A percentile compares a stretch with the other conserved stretches of the same genome.
These are phyloP conservation scores for Rhabditophanes sp. DNA, from an alignment of 2,888 invertebrate species.

Conservation along the genomic window DNA sequence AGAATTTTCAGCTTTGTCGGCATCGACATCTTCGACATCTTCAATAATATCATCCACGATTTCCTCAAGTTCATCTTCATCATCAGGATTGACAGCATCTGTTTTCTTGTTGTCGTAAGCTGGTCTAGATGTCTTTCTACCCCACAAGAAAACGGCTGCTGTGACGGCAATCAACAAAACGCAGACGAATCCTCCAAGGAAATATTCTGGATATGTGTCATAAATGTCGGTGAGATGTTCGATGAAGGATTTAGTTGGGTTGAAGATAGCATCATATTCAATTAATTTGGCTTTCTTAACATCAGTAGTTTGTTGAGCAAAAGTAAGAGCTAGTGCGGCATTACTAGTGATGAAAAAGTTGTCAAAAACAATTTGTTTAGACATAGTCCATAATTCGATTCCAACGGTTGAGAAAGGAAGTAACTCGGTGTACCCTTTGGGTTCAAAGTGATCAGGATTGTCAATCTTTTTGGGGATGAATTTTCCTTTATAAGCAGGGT, in stretches of 20 bases:
- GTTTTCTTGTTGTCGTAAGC: slow-evolving; percentile 55
- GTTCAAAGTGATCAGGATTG: slow-evolving; percentile 83
- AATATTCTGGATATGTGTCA: slow-evolving; percentile 66
- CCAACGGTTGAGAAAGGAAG: slow-evolving; percentile 58
- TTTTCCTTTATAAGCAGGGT: slow-evolving; percentile 50
- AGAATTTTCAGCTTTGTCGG: no score
- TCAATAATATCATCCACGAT: no score
- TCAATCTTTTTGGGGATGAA: slow-evolving; percentile 58
- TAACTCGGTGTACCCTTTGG: slow-evolving; percentile 55
- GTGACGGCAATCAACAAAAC: slow-evolving; percentile 64
- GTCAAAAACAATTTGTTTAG: slow-evolving; percentile 78
- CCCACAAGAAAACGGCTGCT: slow-evolving; percentile 65
- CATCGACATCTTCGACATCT: no score
- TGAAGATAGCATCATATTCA: slow-evolving; percentile 6
- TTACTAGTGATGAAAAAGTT: slow-evolving; percentile 60
- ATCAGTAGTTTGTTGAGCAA: slow-evolving; percentile 67
- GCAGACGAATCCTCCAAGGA: slow-evolving; percentile 71
- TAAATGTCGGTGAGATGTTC: slow-evolving; percentile 23
- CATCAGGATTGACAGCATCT: slow-evolving; percentile 57
- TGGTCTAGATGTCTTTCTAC: slow-evolving; percentile 20
- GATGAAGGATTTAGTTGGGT: slow-evolving; percentile 15
- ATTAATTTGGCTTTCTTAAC: slow-evolving; percentile 54
- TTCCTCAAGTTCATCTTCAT: slow-evolving; percentile 40
- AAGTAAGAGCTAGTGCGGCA: slow-evolving; percentile 58
- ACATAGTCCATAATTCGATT: slow-evolving; percentile 97